A percentile compares a stretch with the other conserved stretches of the same genome.
These are phyloP conservation scores for Drosophila crucigera DNA, from an alignment of 2,888 invertebrate species.

Conservation along the genomic window DNA sequence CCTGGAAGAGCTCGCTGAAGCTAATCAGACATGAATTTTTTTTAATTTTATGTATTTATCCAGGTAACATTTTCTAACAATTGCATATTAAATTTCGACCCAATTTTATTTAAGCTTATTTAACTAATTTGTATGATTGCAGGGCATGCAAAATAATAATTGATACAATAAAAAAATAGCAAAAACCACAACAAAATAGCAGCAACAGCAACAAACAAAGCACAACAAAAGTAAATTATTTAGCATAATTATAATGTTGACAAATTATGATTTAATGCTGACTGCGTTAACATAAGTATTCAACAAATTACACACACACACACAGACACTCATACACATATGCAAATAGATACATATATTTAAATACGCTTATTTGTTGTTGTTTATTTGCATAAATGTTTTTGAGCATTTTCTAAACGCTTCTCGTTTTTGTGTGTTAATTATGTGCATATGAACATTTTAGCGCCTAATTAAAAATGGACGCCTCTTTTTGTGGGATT, in stretches of 20 bases:
- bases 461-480: constrained; percentile 65
- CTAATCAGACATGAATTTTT: background rate
- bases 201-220: constrained; percentile 18
- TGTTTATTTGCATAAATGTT: constrained; percentile 29
- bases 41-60: background rate
- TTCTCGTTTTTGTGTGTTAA: constrained; percentile 26
- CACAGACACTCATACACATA: constrained; percentile 4
- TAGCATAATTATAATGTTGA: constrained; percentile 77
- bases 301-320: constrained; percentile 7
- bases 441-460: constrained; percentile 54
- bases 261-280: constrained; percentile 81
- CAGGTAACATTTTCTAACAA: background rate
- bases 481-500: constrained; percentile 4
- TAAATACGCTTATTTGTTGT: constrained; percentile 6
- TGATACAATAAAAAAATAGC: constrained; percentile 23
- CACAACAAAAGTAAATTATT: constrained; percentile 63
- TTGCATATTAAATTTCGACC: background rate
- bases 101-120: background rate
- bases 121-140: background rate
- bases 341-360: constrained; percentile 8
- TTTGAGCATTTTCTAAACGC: constrained; percentile 27
- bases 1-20: background rate
- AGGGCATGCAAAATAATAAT: constrained; percentile 27
- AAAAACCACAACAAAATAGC: constrained; percentile 38
- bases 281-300: constrained; percentile 70